phyloP scores from a whole-genome alignment of 1,140 invertebrate species.

The Eciton burchellii region DNA sequence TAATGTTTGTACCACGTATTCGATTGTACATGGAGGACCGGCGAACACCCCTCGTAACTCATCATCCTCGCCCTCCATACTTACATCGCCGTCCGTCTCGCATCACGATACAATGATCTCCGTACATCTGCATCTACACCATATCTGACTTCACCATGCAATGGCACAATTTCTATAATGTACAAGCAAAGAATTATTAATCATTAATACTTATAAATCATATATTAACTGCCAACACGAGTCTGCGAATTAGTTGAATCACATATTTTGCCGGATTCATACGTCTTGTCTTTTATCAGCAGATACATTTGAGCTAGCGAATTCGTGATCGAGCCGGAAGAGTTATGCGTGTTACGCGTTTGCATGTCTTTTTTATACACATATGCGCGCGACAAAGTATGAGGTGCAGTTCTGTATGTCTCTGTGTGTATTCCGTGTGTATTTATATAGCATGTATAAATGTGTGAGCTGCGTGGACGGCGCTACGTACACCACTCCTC shows the following conservation, averaged over 20 bases:
- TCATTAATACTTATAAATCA: slow-evolving; percentile 42
- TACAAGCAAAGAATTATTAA: slow-evolving; percentile 56
- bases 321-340: slow-evolving; percentile 69
- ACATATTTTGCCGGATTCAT: slow-evolving; percentile 57
- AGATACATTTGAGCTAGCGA: slow-evolving; percentile 72
- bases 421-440: slow-evolving; percentile 35
- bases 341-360: slow-evolving; percentile 58
- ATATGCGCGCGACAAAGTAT: slow-evolving; percentile 74
- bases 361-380: slow-evolving; percentile 73
- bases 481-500: slow-evolving; percentile 76
- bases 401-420: slow-evolving; percentile 71
- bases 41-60: slow-evolving; percentile 8
- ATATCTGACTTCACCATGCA: slow-evolving; percentile 18
- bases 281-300: slow-evolving; percentile 56
- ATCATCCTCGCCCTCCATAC: background rate
- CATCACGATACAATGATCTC: background rate
- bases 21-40: slow-evolving; percentile 7
- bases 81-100: slow-evolving; percentile 7
- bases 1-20: slow-evolving; percentile 28
- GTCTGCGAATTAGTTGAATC: slow-evolving; percentile 61
- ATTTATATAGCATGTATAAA: slow-evolving; percentile 70
- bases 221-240: slow-evolving; percentile 72
- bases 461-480: slow-evolving; percentile 74
- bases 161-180: slow-evolving; percentile 56
- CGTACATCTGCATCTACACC: background rate